Evolutionary conservation across 2,113 vertebrate genomes (phyloP), one percentile per base, ranked within the genome.

Genomic region (Sceloporus tristichus): DNA sequence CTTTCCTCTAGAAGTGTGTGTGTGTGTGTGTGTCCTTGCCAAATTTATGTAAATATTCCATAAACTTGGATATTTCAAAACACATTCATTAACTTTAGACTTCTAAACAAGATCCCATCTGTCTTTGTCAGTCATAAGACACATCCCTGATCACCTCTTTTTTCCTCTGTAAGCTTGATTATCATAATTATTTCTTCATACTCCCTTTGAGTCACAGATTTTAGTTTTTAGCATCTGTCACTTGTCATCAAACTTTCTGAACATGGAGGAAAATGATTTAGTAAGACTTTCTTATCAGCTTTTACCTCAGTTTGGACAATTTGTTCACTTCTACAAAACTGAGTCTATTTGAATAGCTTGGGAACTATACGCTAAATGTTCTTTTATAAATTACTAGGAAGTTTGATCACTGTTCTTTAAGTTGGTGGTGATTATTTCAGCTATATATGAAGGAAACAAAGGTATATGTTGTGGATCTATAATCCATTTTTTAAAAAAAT

Each of bases 181-280:
- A 84, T 79, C 85, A 40, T 86, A 89, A 93, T 94, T 94, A 93
- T 87, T 91, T 92, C 48, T 78, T 92, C 40, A 90, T 48, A 83
- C 0, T 85, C 89, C 77, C 40, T 82, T 82, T 62, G 65, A 94
- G 48, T 87, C 78, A 87, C 80, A 74, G 87, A 88, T 90, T 92
- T 82, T 71, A 75, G 88, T 87, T 88, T 87, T 91, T 90, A 93
- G 29, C 18, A 21, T 11, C 59, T 68, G 25, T 79, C 48, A 89
- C 38, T 88, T 89, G 92, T 92, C 70, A 94, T 54, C 65, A 53
- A 91, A 90, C 85, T 88, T 84, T 94, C 85, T 27, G 89, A 90
- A 94, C 81, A 93, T 3, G 82, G 87, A 81, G 87, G 62, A 14
- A 95, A 93, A 81, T 75, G 90, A 84, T 85, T 62, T 62, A 79